These are phyloP conservation scores for Siphonodentalium dalli DNA, from an alignment of 2,888 invertebrate genomes.

Conservation along the genomic window DNA sequence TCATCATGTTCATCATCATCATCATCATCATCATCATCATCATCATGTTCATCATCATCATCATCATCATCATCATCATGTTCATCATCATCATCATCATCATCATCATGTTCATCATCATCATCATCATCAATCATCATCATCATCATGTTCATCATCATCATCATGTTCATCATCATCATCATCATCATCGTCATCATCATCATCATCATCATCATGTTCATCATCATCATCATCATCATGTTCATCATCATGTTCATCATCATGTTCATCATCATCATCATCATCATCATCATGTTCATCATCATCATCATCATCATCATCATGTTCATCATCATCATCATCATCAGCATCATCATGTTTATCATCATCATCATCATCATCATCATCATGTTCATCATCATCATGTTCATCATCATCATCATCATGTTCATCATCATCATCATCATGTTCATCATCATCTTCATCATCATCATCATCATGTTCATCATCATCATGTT, in stretches of 20 bases:
- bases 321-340: no score
- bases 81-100: background rate
- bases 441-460: background rate
- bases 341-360: no score
- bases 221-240: no score
- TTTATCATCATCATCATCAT: background rate
- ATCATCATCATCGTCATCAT: no score
- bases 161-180: background rate
- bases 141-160: background rate
- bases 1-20: background rate
- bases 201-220: no score
- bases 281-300: no score
- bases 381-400: background rate
- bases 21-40: background rate
- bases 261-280: no score
- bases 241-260: no score
- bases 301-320: no score
- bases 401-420: background rate
- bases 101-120: background rate
- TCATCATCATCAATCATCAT: no score
- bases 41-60: background rate
- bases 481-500: background rate
- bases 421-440: background rate
- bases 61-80: background rate
- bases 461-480: background rate